Evolutionary conservation across 2,113 vertebrate genomes (phyloP).

Genomic region (Nesoenas mayeri): DNA sequence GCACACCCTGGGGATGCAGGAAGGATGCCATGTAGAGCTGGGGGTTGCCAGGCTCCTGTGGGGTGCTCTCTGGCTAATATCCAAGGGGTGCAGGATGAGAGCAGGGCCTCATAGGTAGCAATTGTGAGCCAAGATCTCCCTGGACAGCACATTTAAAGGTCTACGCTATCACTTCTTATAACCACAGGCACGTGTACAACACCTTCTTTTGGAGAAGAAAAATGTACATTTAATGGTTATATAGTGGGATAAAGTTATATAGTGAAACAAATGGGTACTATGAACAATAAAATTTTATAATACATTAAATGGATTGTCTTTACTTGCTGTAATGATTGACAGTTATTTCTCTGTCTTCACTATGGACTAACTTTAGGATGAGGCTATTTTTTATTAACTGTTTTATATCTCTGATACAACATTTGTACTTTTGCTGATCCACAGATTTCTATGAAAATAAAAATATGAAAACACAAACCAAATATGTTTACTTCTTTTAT

Average conservation of each 20-base stretch:
- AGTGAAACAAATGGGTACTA: neutral
- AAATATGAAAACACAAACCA: neutral
- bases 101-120: fast-evolving
- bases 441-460: neutral
- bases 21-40: fast-evolving
- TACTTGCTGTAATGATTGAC: neutral
- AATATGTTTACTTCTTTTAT: neutral
- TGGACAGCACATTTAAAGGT: neutral
- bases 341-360: neutral
- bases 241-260: neutral
- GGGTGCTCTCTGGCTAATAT: neutral
- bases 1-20: too few species aligned
- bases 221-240: neutral
- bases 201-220: neutral
- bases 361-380: neutral
- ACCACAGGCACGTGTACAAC: neutral
- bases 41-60: neutral
- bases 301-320: neutral
- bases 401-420: neutral
- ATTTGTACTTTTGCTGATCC: neutral
- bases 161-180: neutral
- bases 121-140: neutral
- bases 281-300: neutral
- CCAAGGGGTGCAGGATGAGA: neutral
- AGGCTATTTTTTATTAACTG: neutral